These are phyloP conservation scores for Caenorhabditis sinica DNA, from an alignment of 2,888 invertebrate species.

Conservation along the genomic window DNA sequence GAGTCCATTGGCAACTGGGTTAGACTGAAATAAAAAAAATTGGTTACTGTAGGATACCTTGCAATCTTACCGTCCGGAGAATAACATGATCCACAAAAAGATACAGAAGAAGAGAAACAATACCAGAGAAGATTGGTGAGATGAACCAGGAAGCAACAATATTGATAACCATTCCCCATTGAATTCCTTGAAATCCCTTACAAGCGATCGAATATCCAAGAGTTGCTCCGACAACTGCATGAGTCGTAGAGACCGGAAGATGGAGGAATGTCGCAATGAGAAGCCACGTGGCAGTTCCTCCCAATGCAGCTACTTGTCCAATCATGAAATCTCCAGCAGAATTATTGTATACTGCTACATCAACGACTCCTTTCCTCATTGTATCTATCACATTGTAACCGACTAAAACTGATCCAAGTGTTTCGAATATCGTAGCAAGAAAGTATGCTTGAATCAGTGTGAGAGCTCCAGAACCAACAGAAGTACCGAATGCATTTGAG, in stretches of 20 bases:
- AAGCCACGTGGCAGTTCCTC: constrained; percentile 94
- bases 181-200: constrained; percentile 90
- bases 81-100: constrained; percentile 86
- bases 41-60: neutral
- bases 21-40: constrained; percentile 56
- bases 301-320: constrained; percentile 92
- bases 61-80: constrained; percentile 78
- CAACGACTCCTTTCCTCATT: constrained; percentile 96
- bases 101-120: constrained; percentile 88
- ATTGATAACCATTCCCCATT: constrained; percentile 90
- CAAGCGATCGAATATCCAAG: constrained; percentile 96
- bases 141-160: constrained; percentile 97
- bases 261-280: constrained; percentile 94
- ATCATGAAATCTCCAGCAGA: constrained; percentile 91
- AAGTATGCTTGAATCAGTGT: constrained; percentile 90
- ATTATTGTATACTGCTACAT: constrained; percentile 91
- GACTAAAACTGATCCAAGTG: constrained; percentile 94
- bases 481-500: constrained; percentile 95
- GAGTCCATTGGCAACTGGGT: constrained; percentile 87
- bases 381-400: constrained; percentile 96
- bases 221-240: constrained; percentile 98
- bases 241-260: constrained; percentile 97
- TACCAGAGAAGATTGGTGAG: constrained; percentile 94
- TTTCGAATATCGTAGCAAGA: constrained; percentile 96
- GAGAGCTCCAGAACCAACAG: constrained; percentile 70